A percentile compares a stretch with the other conserved stretches of the same genome.
phyloP scores from a whole-genome alignment of 2,888 invertebrate species.

The Mesorhabditis spiculigera region DNA sequence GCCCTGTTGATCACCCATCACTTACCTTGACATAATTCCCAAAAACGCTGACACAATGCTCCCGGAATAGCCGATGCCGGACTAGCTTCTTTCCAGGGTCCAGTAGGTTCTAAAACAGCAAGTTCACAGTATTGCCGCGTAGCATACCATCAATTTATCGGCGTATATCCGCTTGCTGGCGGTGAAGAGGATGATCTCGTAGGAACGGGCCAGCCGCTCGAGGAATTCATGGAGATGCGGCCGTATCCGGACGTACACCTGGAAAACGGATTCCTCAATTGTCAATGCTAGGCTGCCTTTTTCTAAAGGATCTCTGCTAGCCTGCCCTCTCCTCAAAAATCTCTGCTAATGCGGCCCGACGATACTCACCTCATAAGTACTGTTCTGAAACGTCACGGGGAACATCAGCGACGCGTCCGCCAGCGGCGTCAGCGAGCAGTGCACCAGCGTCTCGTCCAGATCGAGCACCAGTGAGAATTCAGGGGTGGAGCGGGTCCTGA shows the following conservation, averaged over 20 bases:
- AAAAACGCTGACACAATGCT: slow-evolving; percentile 89
- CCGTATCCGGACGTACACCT: slow-evolving; percentile 78
- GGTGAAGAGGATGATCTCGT: slow-evolving; percentile 90
- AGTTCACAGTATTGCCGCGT: no score
- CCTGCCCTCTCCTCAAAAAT: no score
- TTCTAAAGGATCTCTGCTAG: no score
- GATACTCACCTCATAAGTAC: slow-evolving; percentile 70
- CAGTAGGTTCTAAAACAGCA: slow-evolving; percentile 70
- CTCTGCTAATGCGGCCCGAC: background rate
- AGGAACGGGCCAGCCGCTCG: slow-evolving; percentile 78
- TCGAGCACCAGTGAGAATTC: slow-evolving; percentile 77
- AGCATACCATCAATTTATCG: slow-evolving; percentile 73
- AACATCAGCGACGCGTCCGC: slow-evolving; percentile 89
- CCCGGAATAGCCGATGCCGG: slow-evolving; percentile 82
- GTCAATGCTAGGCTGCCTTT: background rate
- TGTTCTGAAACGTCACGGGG: slow-evolving; percentile 85
- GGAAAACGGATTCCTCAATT: slow-evolving; percentile 12
- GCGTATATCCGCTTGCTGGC: slow-evolving; percentile 93
- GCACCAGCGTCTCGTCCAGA: slow-evolving; percentile 91
- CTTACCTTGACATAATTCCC: slow-evolving; percentile 85
- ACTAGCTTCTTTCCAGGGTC: slow-evolving; percentile 85
- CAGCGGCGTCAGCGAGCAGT: slow-evolving; percentile 85
- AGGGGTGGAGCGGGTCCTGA: slow-evolving; percentile 86
- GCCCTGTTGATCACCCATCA: background rate
- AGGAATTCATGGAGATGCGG: slow-evolving; percentile 88